Evolutionary conservation across 2,888 invertebrate species (phyloP), one percentile per base, ranked within the genome.

Genomic region (Empis livida): DNA sequence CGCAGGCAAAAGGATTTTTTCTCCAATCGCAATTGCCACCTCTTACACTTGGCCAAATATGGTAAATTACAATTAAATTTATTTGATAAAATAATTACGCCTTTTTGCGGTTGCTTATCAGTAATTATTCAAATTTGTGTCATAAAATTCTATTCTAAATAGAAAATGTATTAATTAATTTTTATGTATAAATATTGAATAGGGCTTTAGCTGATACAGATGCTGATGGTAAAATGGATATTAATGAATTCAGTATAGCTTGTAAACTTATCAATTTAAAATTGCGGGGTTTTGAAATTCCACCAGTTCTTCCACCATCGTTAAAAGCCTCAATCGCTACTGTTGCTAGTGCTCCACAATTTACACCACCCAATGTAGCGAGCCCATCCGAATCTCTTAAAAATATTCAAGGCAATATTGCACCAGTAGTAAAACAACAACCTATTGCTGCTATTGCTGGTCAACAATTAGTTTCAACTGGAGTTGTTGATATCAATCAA

Each of bases 161-260:
- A 20, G 3, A 20, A 20, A 20, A 20, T 20, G 3, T 27, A 27
- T 10, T 10, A 38, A 4, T 38, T 9, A 15, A 38, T 16, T 15
- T 11, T 2, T 14, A 9, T 38, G 9, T 5, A 4, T 14, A 5
- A 14, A n/a, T 5, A 14, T 38, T 16, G 6, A 16, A 13, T 41
- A 78, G 92, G 91, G 77, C 77, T 11, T 71, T 99, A 42, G 91
- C 97, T 1, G 99, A 99, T 68, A 86, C 93, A 42, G 92, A 97
- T 67, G 82, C 89, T 14, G 99, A 99, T 74, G 99, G 99, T 0
- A 92, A 91, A 72, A 82, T 99, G 78, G 90, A 96, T 61, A 80
- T 93, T 46, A 84, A 86, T 60, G 99, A 99, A 72, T 99, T 97
- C 70, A 93, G 93, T 55, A 92, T 99, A 58, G 97, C 99, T 43